Evolutionary conservation across 37 sponge, comb jelly and placozoan genomes (phyloP).

Genomic region (Bolinopsis microptera): DNA sequence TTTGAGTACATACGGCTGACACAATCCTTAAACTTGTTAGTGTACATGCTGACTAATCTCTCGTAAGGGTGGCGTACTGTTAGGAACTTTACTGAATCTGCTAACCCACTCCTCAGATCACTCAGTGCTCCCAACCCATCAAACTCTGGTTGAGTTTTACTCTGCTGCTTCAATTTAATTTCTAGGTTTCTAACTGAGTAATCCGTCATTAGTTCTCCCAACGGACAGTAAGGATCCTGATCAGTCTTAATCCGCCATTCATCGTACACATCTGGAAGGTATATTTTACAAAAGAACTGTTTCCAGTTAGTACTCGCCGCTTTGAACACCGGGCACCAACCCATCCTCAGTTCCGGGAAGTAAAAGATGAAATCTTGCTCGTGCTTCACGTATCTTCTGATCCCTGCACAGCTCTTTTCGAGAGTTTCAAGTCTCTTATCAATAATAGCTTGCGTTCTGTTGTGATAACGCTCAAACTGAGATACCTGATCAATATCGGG

Average conservation of each 20-base stretch:
- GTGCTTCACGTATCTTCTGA: neutral
- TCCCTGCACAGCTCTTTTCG: neutral
- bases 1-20: neutral
- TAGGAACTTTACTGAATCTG: neutral
- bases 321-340: constrained; percentile 48
- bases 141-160: neutral
- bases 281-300: constrained; percentile 50
- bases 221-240: constrained; percentile 41
- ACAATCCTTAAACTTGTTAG: constrained; percentile 19
- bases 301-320: constrained; percentile 46
- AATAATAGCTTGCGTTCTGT: neutral
- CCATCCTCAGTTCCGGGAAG: neutral
- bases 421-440: neutral
- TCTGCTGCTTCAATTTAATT: neutral
- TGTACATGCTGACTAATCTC: constrained; percentile 46
- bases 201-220: constrained; percentile 1
- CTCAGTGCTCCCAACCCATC: neutral
- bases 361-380: neutral
- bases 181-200: neutral
- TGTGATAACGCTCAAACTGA: constrained; percentile 5
- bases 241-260: neutral
- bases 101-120: neutral
- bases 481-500: neutral
- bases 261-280: neutral
- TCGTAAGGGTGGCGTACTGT: constrained; percentile 48